Base-by-base conservation (phyloP, 2,113 vertebrate genomes). In the Macquaria ambigua region DNA sequence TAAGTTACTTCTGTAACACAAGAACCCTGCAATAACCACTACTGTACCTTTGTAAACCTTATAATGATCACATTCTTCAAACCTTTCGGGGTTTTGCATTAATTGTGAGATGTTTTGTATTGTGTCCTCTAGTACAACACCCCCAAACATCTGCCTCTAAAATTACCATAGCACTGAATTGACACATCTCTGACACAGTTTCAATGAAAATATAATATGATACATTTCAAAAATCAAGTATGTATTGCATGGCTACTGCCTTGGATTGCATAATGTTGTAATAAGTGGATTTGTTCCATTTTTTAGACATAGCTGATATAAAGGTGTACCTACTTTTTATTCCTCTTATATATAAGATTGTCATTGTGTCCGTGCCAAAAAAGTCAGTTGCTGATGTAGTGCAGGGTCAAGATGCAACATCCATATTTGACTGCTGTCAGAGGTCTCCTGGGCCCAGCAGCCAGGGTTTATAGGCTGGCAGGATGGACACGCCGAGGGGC, bases 401-500 rank as follows among this genome's bases (percentile, higher is more conserved):
- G 15, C 34, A 37, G 56, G 55, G 81, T 77, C 66, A 55, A 55
- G 43, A 63, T 37, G 48, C 48, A 14, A 31, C 39, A 77, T 61
- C 20, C 69, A 62, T 74, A n/a, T 70, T 21, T 77, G 68, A 55
- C 63, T 5, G 43, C 59, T 81, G 20, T 23, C 77, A 79, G 11
- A 16, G 37, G 53, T 78, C 48, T 74, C 80, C 64, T 66, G 52
- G 25, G 62, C n/a, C 21, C 56, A 79, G 83, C 43, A 86, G 48
- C 41, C 34, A 37, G 73, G 63, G 71, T 77, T 80, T 55, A 63
- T 79, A 73, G 64, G 8, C 5, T 41, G 63, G 41, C 80, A 80
- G 79, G 58, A 39, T 82, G 77, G 64, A 79, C 46, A 28, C 8
- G 69, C 89, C 62, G 41, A 28, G 67, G 87, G 91, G 63, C 83